These are phyloP conservation scores for Atherix ibis DNA, from an alignment of 2,888 invertebrate genomes.

Conservation along the genomic window DNA sequence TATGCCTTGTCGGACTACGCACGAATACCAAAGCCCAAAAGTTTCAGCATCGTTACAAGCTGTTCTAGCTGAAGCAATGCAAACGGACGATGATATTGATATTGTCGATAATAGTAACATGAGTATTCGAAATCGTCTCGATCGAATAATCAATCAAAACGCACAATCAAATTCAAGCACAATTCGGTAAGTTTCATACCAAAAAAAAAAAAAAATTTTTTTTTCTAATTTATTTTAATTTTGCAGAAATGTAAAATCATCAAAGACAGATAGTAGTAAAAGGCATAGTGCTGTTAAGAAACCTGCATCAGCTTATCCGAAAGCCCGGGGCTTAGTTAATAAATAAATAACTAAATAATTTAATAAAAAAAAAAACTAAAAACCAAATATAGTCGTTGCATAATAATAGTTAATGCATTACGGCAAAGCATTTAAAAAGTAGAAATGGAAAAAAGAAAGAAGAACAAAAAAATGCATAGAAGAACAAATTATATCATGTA, in stretches of 20 bases:
- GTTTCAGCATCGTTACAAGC: conserved; percentile 32
- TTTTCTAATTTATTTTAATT: not conserved
- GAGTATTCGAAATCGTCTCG: conserved; percentile 28
- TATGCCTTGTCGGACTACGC: conserved; percentile 33
- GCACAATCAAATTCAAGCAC: conserved; percentile 14
- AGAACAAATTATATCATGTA: not conserved
- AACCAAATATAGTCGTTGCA: too few relatives aligned
- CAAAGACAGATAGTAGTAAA: conserved; percentile 24
- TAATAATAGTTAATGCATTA: conserved; percentile 1
- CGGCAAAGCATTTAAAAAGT: conserved; percentile 2
- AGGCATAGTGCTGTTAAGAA: conserved; percentile 24
- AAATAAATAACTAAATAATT: conserved; percentile 18
- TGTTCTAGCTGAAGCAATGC: conserved; percentile 32
- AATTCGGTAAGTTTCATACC: conserved; percentile 3
- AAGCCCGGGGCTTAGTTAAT: conserved; percentile 31
- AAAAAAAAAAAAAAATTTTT: not conserved
- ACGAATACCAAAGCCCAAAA: conserved; percentile 31
- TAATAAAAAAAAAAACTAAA: not conserved
- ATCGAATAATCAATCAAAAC: conserved; percentile 30
- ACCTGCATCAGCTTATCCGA: conserved; percentile 32
- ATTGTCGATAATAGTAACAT: conserved; percentile 25
- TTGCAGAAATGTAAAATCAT: conserved; percentile 20
- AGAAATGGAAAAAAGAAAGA: conserved; percentile 3
- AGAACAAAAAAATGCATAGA: not conserved
- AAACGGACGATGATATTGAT: conserved; percentile 32